Base-by-base conservation (phyloP, 2,797 vertebrate species). In the Loris lydekkerianus region DNA sequence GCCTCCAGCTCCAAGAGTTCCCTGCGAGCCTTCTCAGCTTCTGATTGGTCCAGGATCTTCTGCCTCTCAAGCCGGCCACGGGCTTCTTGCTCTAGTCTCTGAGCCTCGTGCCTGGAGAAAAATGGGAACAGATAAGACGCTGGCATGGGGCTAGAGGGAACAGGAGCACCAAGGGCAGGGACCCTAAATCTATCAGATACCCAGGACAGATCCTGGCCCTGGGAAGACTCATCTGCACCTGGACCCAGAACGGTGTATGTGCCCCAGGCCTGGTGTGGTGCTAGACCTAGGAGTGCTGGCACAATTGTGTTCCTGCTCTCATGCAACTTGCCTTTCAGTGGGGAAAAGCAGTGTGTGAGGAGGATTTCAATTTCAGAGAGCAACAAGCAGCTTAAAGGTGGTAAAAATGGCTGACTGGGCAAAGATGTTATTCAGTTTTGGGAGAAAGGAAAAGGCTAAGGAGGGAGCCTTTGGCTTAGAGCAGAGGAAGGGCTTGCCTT, bases 1-100 rank as follows among this genome's bases (percentile, higher is more conserved):
- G 99, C 99, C 97, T 99, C 99, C 91, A 99, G 98, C 97, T 99
- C 99, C 98, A 99, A 98, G 95, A 99, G 98, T 61, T 99, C 99
- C 96, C 98, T 99, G 53, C 99, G 98, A 73, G 99, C 99, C 60
- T 95, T 98, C 97, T 99, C 99, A 0, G 99, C 99, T 97, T 99
- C 98, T 0, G 99, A 99, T 97, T 99, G 99, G 98, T 99, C 99
- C 0, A 98, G 98, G 98, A 99, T 99, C 65, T 98, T 98, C 99
- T 99, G 99, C 27, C 99, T 97, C 97, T 99, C 99, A 96, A 99
- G 98, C 3, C 99, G 99, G 0, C 99, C 99, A 0, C 98, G 98
- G 0, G 99, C 99, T 96, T 99, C 99, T 97, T 99, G 99, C 96
- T 99, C 99, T 91, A 99, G 97, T 46, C 99, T 99, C 98, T 99